Base-by-base conservation (phyloP, 2,797 vertebrate genomes). In the Aphelocoma californica region DNA sequence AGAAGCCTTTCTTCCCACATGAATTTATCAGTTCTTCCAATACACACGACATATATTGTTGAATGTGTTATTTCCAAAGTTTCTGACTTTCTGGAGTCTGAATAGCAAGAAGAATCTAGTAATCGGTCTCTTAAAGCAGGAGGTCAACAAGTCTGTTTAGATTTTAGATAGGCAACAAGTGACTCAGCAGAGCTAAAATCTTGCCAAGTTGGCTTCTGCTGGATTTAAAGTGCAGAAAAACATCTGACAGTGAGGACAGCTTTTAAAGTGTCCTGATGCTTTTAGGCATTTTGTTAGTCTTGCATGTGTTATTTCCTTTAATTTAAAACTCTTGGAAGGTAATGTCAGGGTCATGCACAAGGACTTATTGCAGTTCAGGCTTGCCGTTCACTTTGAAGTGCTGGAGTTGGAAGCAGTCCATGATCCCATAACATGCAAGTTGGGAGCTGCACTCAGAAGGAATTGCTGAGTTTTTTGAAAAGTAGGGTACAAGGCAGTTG, bases 181-280 rank as follows among this genome's bases (percentile, higher is more conserved):
- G 97, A 98, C 95, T 97, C 96, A 97, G 87, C 70, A 86, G 64
- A 51, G 73, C 87, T 91, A 91, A 86, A 81, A 26, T 47, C 71
- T 81, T 91, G 91, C 96, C 96, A 94, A 78, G 65, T 66, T 75
- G 69, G 53, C 72, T 86, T 92, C 47, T 86, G 47, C 62, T 90
- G 54, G 67, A 67, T 79, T 87, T 62, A 56, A 88, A 88, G 64
- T 54, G 23, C 51, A 67, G 70, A 70, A 84, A 86, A 93, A 77
- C 38, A 26, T 88, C 74, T 51, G 61, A 82, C 65, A 67, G 57
- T 4, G 18, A 74, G 70, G 83, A 78, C 60, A 21, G 61, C 14
- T 12, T 81, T 73, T 60, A 50, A 75, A 83, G 40, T 3, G 12
- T 87, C 86, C 64, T 91, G 69, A 57, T 75, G 58, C 64, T 91